A percentile compares a stretch with the other conserved stretches of the same genome.
These are phyloP conservation scores for Brotula barbata DNA, from an alignment of 2,797 vertebrate genomes.

Conservation along the genomic window DNA sequence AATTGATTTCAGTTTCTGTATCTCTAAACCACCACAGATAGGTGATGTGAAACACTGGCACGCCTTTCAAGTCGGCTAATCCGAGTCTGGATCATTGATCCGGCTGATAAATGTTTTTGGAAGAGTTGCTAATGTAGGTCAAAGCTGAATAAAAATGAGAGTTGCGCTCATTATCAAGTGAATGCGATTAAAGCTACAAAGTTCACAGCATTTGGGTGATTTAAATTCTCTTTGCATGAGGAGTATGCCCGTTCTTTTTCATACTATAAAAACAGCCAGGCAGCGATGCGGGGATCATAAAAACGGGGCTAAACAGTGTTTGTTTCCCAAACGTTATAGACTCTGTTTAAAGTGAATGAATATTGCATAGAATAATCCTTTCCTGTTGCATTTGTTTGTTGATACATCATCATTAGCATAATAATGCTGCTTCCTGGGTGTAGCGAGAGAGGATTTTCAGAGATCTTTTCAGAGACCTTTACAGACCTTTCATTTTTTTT, in stretches of 20 bases:
- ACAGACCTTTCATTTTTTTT: slow-evolving; percentile 43
- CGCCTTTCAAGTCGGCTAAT: slow-evolving; percentile 49
- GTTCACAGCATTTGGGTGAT: slow-evolving; percentile 39
- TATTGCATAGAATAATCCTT: slow-evolving; percentile 49
- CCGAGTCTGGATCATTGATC: slow-evolving; percentile 51
- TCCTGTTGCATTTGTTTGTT: slow-evolving; percentile 60
- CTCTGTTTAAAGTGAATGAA: slow-evolving; percentile 51
- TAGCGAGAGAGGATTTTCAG: slow-evolving; percentile 43
- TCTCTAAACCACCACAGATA: slow-evolving; percentile 41
- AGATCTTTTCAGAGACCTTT: slow-evolving; percentile 60
- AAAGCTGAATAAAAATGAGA: slow-evolving; percentile 46
- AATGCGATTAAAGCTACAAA: slow-evolving; percentile 47
- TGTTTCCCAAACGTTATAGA: slow-evolving; percentile 26
- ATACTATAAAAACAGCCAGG: slow-evolving; percentile 35
- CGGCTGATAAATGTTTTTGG: slow-evolving; percentile 50
- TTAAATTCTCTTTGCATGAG: slow-evolving; percentile 47
- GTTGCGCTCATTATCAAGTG: neutral
- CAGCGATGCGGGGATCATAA: slow-evolving; percentile 40
- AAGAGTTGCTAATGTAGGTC: slow-evolving; percentile 59
- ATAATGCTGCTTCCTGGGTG: slow-evolving; percentile 58
- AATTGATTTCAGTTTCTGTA: slow-evolving; percentile 51
- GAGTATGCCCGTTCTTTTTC: slow-evolving; percentile 39
- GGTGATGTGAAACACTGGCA: slow-evolving; percentile 36
- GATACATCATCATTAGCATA: slow-evolving; percentile 61
- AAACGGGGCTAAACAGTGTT: slow-evolving; percentile 27